Base-by-base conservation (phyloP, 2,888 invertebrate genomes). In the Tetragonisca angustula region DNA sequence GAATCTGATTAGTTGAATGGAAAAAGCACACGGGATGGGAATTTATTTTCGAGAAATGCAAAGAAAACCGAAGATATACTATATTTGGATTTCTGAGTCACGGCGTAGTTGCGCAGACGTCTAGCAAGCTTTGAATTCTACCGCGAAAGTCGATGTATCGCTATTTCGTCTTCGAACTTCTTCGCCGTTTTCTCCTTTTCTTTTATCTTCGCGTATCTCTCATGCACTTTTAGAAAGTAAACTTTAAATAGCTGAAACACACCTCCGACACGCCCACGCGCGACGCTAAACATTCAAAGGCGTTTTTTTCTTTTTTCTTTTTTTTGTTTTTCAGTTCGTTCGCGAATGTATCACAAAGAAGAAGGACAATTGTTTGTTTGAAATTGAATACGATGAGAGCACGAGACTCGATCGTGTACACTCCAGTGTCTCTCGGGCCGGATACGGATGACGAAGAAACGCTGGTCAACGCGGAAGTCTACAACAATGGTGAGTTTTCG, bases 401-500 rank as follows among this genome's bases (percentile, higher is more conserved):
- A 71, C 91, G 94, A 76, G 94, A 94, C 76, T 94, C 94, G 24
- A 83, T 93, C 82, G 94, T 94, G 21, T 94, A 94, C 82, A 94
- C 94, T 11, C 94, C 94, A 79, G 94, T 94, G 79, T 94, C 94
- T 32, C 91, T 94, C 17, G 94, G 93, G 11, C 94, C 94, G 69
- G 94, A 94, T 86, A 94, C 94, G 52, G 94, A 94, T 79, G 94
- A 94, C 81, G 94, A 94, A 83, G 94, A 94, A 80, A 94, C 94
- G 0, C 84, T 94, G 76, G 94, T 94, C 84, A 94, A 94, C 70
- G 94, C 93, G 64, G 94, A 94, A 90, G 90, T 94, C 65, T 94
- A 94, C 91, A 93, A 90, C 65, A 94, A 94, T 85, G 94, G 94
- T 94, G 80, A 94, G 91, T 85, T 32, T 24, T n/a, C 2, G 27